A percentile compares a stretch with the other conserved stretches of the same genome.
Conservation (phyloP, 1,140 invertebrate genomes). For the Zophobas atratus region DNA sequence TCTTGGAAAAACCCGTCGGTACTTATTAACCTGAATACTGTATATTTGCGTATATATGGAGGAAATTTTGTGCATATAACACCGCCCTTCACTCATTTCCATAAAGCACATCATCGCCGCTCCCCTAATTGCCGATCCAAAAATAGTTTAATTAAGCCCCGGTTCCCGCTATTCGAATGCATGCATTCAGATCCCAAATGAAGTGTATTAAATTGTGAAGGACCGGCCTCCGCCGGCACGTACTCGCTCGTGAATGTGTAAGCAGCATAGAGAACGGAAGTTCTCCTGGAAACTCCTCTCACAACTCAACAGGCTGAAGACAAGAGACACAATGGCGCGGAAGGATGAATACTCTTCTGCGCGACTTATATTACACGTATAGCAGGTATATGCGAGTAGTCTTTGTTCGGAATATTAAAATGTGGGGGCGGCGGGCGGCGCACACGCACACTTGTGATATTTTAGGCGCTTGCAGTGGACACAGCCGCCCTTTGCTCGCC, state of each 20-base stretch:
- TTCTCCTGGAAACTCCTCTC: constrained; percentile 45
- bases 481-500: constrained; percentile 24
- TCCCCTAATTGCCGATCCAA: too few species aligned
- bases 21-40: too few species aligned
- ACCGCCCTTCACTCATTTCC: too few species aligned
- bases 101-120: too few species aligned
- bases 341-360: constrained; percentile 47
- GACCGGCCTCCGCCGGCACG: constrained; percentile 41
- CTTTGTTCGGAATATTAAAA: constrained; percentile 41
- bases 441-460: constrained; percentile 17
- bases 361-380: constrained; percentile 43
- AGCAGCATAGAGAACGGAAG: constrained; percentile 45
- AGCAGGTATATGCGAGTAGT: constrained; percentile 22
- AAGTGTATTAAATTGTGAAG: constrained; percentile 49
- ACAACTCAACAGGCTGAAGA: constrained; percentile 56
- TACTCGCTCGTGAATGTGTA: constrained; percentile 48
- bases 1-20: too few species aligned
- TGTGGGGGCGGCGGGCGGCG: background rate
- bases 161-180: constrained; percentile 23
- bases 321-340: constrained; percentile 52
- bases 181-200: constrained; percentile 6
- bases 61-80: too few species aligned
- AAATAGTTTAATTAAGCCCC: background rate
- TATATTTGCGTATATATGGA: too few species aligned
- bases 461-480: constrained; percentile 23